Base-by-base conservation (phyloP, 1,140 invertebrate genomes). In the Globodera rostochiensis region DNA sequence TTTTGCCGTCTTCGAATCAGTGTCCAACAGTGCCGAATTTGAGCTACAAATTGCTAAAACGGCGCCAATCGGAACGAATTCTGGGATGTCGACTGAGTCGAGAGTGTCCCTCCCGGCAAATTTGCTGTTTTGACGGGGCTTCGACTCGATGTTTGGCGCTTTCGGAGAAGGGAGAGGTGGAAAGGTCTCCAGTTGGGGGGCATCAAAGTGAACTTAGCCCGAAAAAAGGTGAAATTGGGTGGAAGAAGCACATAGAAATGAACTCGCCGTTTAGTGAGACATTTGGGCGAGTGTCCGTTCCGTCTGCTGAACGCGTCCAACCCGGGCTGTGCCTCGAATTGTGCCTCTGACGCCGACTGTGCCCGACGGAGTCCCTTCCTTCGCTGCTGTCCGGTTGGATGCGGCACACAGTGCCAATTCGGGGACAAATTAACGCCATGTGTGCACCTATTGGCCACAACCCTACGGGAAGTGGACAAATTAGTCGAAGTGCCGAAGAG, bases 381-480 rank as follows among this genome's bases (percentile, higher is more conserved):
- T 25, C 80, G 76, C 47, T 86, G 85, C 71, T 86, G 85, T 78
- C 53, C 50, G 15, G 82, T 80, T 49, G 85, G 85, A n/a, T 86
- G 85, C 75, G 85, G 85, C 3, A 67, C 71, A 15, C n/a, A 67
- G 53, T 86, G 85, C 75, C 74, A 83, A 67, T 86, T 83, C 69
- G 78, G 83, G 1, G 21, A 69, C 49, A 50, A 80, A 21, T n/a
- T 81, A n/a, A 80, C 75, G 36, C 75, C 79, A 19, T 86, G 85
- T 71, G 67, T 86, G 53, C 85, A 86, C 82, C 67, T 77, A 71
- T 53, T 87, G 70, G 85, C 86, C 21, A 50, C 74, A n/a, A 60
- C 25, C 11, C 57, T 67, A 8, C 77, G 80, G 46, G 84, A 85
- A 79, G 49, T 75, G 15, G 75, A 74, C 60, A 85, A 85, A 79